Evolutionary conservation across 2,113 vertebrate genomes (phyloP).

Genomic region (Furnarius figulus): DNA sequence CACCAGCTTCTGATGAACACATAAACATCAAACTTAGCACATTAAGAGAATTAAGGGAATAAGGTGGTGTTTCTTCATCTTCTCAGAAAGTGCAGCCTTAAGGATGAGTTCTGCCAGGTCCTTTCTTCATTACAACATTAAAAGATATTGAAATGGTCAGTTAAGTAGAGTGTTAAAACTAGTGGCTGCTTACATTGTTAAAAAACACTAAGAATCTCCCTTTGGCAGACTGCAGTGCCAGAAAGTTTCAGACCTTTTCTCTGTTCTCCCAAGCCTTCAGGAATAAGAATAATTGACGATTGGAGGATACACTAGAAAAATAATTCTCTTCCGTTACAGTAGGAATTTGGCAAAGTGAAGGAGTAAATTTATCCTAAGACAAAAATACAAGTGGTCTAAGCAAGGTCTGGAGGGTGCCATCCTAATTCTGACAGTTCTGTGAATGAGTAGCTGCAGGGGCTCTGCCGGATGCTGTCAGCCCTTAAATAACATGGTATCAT

Average conservation of each 20-base stretch:
- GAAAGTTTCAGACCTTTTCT: background rate
- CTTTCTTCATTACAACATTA: background rate
- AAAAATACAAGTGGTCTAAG: background rate
- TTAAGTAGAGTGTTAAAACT: background rate
- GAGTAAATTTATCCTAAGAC: background rate
- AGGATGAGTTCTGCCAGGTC: background rate
- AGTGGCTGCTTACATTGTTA: background rate
- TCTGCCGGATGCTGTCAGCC: background rate
- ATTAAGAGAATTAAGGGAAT: background rate
- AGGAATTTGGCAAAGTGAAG: background rate
- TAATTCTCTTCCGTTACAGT: background rate
- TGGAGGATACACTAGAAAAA: background rate
- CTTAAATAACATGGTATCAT: background rate
- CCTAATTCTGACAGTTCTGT: background rate
- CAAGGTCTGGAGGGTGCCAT: background rate
- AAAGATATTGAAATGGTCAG: background rate
- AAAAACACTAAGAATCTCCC: background rate
- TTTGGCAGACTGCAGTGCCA: background rate
- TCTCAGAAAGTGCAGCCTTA: background rate
- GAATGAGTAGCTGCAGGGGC: background rate
- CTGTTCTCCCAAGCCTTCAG: background rate
- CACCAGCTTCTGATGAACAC: background rate
- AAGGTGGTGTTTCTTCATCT: constrained; percentile 32
- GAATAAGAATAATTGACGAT: background rate
- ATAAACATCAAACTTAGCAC: background rate